Evolutionary conservation across 2,797 vertebrate genomes (phyloP).

Genomic region (Phataginus tricuspis): DNA sequence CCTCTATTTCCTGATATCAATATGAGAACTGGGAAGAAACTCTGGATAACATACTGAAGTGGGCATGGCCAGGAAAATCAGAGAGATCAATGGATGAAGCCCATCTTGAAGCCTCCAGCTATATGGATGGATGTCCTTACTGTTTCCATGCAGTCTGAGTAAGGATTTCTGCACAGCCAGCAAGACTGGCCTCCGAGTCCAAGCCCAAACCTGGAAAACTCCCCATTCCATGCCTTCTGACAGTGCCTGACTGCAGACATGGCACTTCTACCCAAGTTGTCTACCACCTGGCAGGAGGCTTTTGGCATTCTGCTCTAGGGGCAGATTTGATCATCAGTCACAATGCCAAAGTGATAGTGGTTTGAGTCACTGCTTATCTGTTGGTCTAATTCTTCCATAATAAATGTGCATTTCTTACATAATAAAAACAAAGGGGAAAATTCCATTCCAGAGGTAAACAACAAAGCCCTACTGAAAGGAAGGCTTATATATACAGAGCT

Average conservation of each 20-base stretch:
- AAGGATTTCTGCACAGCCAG: neutral
- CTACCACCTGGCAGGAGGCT: conserved; percentile 41
- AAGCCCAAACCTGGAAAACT: neutral
- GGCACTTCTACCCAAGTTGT: neutral
- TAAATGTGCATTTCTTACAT: conserved; percentile 60
- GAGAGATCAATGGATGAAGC: neutral
- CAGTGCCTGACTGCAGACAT: neutral
- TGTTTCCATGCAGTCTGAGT: neutral
- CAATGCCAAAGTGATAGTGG: conserved; percentile 24
- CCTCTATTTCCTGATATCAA: too few relatives aligned
- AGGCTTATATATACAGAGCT: neutral
- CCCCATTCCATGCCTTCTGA: neutral
- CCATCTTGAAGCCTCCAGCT: neutral
- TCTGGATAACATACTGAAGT: too few relatives aligned
- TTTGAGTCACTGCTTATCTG: conserved; percentile 73
- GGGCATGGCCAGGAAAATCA: neutral
- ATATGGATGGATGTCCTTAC: neutral
- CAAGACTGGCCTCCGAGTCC: neutral
- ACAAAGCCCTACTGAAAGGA: neutral
- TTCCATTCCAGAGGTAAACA: conserved; percentile 52
- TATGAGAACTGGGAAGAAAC: too few relatives aligned
- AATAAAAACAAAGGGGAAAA: conserved; percentile 65
- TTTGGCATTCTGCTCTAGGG: neutral
- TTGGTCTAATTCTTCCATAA: conserved; percentile 59
- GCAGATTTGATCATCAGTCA: conserved; percentile 48